Percentiles rank a stretch among this genome's conserved stretches.
These are phyloP conservation scores for Ctenochaetus hawaiiensis DNA, from an alignment of 2,797 vertebrate genomes.

Conservation along the genomic window DNA sequence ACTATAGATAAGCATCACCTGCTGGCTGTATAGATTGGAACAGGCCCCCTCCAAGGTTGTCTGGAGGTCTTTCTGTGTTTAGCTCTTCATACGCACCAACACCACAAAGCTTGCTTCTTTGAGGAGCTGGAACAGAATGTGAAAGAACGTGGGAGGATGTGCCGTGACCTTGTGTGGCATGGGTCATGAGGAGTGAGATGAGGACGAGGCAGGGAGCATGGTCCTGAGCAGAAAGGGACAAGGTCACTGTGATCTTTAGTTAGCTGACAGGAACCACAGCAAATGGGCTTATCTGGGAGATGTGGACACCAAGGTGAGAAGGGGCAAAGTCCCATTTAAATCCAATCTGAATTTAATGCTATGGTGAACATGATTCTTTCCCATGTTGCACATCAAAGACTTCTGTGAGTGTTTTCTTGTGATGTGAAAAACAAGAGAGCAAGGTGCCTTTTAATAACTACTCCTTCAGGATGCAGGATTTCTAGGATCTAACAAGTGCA, in stretches of 20 bases:
- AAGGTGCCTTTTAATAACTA: conserved; percentile 59
- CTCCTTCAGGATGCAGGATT: conserved; percentile 34
- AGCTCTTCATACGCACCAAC: conserved; percentile 56
- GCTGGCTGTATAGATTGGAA: conserved; percentile 81
- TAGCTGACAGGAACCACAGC: conserved; percentile 53
- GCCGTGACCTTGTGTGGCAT: conserved; percentile 68
- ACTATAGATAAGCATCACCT: conserved; percentile 82
- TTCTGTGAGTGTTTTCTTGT: conserved; percentile 40
- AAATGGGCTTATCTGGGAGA: conserved; percentile 65
- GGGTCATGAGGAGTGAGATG: conserved; percentile 54
- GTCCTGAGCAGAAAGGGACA: conserved; percentile 51
- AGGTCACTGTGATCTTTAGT: conserved; percentile 67
- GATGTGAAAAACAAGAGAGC: conserved; percentile 50
- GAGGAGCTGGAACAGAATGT: conserved; percentile 51
- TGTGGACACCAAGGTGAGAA: conserved; percentile 67
- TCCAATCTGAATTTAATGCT: conserved; percentile 67
- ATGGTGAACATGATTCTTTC: conserved; percentile 57
- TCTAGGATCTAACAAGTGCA: conserved; percentile 49
- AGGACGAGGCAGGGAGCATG: conserved; percentile 33
- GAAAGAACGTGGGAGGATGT: conserved; percentile 36
- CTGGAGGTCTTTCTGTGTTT: conserved; percentile 82
- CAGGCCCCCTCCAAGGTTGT: conserved; percentile 80
- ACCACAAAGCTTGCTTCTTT: conserved; percentile 52
- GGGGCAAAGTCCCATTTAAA: conserved; percentile 69
- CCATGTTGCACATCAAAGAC: conserved; percentile 47